Evolutionary conservation across 2,113 vertebrate genomes (phyloP).

Genomic region (Menidia beryllina): DNA sequence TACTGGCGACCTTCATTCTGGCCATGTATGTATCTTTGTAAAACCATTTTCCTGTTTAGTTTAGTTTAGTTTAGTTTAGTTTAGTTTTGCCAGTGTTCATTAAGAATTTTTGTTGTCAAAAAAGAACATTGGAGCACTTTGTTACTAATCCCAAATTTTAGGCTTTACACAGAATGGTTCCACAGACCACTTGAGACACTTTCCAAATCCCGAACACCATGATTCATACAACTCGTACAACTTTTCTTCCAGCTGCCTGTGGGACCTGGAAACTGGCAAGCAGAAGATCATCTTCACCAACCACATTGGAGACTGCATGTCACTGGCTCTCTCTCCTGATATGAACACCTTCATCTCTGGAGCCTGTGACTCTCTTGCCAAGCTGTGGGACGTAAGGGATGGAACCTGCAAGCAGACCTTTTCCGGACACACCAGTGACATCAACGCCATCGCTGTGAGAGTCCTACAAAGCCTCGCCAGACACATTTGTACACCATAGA

Average conservation of each 20-base stretch:
- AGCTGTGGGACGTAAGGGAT: slow-evolving; percentile 96
- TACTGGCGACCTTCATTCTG: too few relatives aligned
- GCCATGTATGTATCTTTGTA: too few relatives aligned
- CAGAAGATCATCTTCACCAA: slow-evolving; percentile 92
- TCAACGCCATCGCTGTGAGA: slow-evolving; percentile 95
- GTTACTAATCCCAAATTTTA: too few relatives aligned
- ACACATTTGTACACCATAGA: background rate
- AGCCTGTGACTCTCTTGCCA: slow-evolving; percentile 95
- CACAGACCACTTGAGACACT: too few relatives aligned
- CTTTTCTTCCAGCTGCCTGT: slow-evolving; percentile 88
- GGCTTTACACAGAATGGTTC: too few relatives aligned
- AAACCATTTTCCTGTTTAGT: too few relatives aligned
- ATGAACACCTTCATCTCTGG: slow-evolving; percentile 93
- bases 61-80: too few relatives aligned
- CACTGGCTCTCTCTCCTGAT: slow-evolving; percentile 90
- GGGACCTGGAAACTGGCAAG: slow-evolving; percentile 97
- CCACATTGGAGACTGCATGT: slow-evolving; percentile 97
- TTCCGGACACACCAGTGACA: slow-evolving; percentile 93
- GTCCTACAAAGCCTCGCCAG: background rate
- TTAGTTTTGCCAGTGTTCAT: too few relatives aligned
- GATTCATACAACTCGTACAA: too few relatives aligned
- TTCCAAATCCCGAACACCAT: too few relatives aligned
- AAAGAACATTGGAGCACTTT: too few relatives aligned
- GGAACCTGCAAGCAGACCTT: slow-evolving; percentile 97
- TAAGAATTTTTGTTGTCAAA: too few relatives aligned